These are phyloP conservation scores for Leptodactylus fallax DNA, from an alignment of 2,797 vertebrate species.

Conservation along the genomic window DNA sequence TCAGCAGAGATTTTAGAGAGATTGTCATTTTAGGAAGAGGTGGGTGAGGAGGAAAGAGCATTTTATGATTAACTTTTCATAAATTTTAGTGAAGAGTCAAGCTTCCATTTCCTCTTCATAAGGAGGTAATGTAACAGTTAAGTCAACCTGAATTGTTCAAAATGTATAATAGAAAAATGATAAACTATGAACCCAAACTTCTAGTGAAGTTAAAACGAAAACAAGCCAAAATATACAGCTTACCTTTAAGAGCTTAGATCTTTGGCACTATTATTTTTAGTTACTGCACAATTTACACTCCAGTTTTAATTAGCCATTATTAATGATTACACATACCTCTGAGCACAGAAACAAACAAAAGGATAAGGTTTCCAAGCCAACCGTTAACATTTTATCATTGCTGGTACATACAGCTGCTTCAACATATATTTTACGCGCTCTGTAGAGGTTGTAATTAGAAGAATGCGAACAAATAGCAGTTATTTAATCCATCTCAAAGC, in stretches of 20 bases:
- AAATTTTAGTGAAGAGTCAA: too few species aligned
- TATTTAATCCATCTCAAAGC: slow-evolving; percentile 52
- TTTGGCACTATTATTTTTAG: slow-evolving; percentile 27
- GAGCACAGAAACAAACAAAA: slow-evolving; percentile 56
- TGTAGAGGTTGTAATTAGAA: slow-evolving; percentile 56
- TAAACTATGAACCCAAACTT: too few species aligned
- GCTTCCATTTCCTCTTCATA: too few species aligned
- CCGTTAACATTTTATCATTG: slow-evolving; percentile 51
- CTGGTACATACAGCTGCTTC: slow-evolving; percentile 54
- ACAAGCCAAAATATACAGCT: background rate
- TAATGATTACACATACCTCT: slow-evolving; percentile 58
- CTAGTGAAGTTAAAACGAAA: too few species aligned
- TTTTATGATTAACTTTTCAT: too few species aligned
- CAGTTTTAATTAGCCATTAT: slow-evolving; percentile 50
- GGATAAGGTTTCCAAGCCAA: slow-evolving; percentile 57
- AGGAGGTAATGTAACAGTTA: too few species aligned
- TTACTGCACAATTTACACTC: background rate
- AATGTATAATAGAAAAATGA: too few species aligned
- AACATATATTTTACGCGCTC: slow-evolving; percentile 48
- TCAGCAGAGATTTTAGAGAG: too few species aligned
- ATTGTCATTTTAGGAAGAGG: too few species aligned
- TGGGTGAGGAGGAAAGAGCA: too few species aligned
- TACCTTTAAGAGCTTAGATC: background rate
- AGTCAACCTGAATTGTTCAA: too few species aligned
- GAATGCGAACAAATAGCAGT: slow-evolving; percentile 44